Evolutionary conservation across 2,113 vertebrate species (phyloP).

Genomic region (Ptilonorhynchus violaceus): DNA sequence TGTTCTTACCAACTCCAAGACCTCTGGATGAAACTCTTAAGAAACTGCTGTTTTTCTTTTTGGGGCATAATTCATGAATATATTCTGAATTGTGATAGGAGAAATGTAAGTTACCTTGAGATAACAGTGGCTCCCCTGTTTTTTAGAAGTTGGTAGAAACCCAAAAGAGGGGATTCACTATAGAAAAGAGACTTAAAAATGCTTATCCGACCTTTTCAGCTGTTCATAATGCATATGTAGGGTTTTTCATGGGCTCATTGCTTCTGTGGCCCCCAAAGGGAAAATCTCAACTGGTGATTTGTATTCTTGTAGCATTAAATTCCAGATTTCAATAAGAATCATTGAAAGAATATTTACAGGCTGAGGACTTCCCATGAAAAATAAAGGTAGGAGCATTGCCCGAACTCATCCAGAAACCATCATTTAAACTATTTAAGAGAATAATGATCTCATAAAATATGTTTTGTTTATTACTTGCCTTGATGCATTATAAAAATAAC

Average conservation of each 20-base stretch:
- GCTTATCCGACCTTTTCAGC: not conserved
- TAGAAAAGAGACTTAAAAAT: not conserved
- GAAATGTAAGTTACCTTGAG: not conserved
- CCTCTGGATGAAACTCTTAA: not conserved
- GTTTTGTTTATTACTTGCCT: conserved; percentile 3
- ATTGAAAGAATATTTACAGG: not conserved
- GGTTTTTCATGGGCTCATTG: not conserved
- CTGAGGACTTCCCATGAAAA: not conserved
- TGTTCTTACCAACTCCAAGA: not conserved
- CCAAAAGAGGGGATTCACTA: not conserved
- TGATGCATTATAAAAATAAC: conserved; percentile 35
- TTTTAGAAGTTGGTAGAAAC: not conserved
- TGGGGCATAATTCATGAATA: not conserved
- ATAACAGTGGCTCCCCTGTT: not conserved
- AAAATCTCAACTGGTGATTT: not conserved
- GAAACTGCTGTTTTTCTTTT: not conserved
- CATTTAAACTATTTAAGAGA: not conserved
- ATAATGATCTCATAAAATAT: not conserved
- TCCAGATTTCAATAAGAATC: not conserved
- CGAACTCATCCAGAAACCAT: not conserved
- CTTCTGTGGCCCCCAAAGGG: not conserved
- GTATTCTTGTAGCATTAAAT: not conserved
- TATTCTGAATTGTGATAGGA: not conserved
- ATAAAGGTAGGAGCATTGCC: not conserved
- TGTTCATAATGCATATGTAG: not conserved